Evolutionary conservation across 2,797 vertebrate species (phyloP).

Genomic region (Malurus splendens): DNA sequence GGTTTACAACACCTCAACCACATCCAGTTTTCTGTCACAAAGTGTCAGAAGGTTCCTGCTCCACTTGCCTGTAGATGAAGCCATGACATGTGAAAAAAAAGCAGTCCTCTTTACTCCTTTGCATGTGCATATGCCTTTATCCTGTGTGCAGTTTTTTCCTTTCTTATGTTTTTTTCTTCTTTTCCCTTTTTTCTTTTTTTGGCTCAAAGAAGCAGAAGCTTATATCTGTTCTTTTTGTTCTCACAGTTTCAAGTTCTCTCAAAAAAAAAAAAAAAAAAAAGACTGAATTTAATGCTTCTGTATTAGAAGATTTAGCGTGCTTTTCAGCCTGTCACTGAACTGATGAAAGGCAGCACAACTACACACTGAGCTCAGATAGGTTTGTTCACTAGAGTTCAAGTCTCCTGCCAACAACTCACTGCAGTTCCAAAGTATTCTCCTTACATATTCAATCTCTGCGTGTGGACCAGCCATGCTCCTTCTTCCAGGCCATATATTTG

Average conservation of each 20-base stretch:
- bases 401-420: slow-evolving; percentile 37
- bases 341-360: slow-evolving; percentile 27
- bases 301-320: not conserved
- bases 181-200: not conserved
- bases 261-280: not conserved
- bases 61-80: not conserved
- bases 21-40: not conserved
- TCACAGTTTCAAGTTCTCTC: not conserved
- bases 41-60: not conserved
- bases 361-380: slow-evolving; percentile 3
- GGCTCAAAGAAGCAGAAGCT: not conserved
- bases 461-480: not conserved
- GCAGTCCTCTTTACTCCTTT: not conserved
- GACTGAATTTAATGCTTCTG: not conserved
- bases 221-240: slow-evolving; percentile 2
- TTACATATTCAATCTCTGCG: slow-evolving; percentile 27
- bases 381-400: slow-evolving; percentile 39
- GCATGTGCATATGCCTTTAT: not conserved
- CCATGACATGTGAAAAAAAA: not conserved
- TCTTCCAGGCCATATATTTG: slow-evolving; percentile 32
- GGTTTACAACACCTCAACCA: not conserved
- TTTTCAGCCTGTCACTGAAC: slow-evolving; percentile 40
- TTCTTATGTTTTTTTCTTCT: not conserved
- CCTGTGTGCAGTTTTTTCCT: not conserved
- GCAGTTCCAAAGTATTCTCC: slow-evolving; percentile 27